These are phyloP conservation scores for Cataglyphis livida DNA, from an alignment of 2,888 invertebrate genomes.

Conservation along the genomic window DNA sequence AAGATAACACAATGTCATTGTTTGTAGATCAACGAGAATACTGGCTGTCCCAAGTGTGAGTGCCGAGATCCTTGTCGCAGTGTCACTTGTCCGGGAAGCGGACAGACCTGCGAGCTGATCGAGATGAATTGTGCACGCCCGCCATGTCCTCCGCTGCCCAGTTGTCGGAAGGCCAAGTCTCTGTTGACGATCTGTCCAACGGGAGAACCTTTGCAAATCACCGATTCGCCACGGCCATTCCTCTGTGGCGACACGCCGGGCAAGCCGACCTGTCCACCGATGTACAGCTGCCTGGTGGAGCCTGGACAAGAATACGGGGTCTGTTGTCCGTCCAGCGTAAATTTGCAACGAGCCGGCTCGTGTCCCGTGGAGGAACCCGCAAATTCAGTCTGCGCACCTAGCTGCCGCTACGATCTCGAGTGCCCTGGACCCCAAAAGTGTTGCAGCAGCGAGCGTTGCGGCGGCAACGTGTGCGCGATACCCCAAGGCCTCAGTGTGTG, in stretches of 20 bases:
- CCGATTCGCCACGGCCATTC: conserved; percentile 92
- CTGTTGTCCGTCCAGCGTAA: conserved; percentile 93
- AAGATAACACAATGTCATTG: neutral
- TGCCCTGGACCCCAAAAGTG: conserved; percentile 94
- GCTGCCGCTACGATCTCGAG: conserved; percentile 92
- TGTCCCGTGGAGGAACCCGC: conserved; percentile 87
- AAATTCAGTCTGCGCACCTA: conserved; percentile 87
- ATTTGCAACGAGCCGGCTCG: conserved; percentile 92
- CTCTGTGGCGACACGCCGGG: conserved; percentile 93
- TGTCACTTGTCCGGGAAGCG: conserved; percentile 91
- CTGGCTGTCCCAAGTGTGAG: conserved; percentile 92
- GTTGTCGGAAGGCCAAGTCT: conserved; percentile 92
- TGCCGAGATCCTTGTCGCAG: conserved; percentile 93
- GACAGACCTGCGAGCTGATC: conserved; percentile 91
- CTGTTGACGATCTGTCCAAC: conserved; percentile 92
- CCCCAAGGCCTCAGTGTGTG: conserved; percentile 91
- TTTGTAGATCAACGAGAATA: conserved; percentile 79
- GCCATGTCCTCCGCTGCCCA: conserved; percentile 94
- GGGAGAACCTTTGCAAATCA: conserved; percentile 86
- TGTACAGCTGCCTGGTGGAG: conserved; percentile 93
- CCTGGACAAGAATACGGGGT: conserved; percentile 94
- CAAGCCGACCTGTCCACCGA: conserved; percentile 93
- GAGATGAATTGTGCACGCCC: conserved; percentile 92
- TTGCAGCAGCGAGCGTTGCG: conserved; percentile 91
- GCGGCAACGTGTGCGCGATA: conserved; percentile 89